Percentiles rank a stretch among this genome's conserved stretches.
phyloP scores from a whole-genome alignment of 2,797 vertebrate genomes.

The Crypturellus tataupa region DNA sequence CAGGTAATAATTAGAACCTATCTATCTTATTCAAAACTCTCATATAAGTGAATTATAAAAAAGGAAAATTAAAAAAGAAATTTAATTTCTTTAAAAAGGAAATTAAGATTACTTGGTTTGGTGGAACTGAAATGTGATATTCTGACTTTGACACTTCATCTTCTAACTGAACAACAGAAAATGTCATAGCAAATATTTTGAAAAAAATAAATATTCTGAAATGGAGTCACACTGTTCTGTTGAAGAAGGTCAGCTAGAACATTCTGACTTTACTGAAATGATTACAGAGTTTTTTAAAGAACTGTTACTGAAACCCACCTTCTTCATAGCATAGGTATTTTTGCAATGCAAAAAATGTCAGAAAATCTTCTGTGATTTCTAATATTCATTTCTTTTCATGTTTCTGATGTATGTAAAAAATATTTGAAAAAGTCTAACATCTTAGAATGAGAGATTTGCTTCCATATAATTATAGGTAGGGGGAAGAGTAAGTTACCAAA shows the following conservation, averaged over 20 bases:
- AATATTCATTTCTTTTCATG: background rate
- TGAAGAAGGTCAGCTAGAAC: background rate
- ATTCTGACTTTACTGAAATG: background rate
- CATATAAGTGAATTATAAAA: background rate
- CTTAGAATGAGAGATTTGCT: background rate
- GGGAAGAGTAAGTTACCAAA: background rate
- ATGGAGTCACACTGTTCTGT: background rate
- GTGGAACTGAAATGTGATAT: background rate
- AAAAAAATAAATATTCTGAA: slow-evolving; percentile 1
- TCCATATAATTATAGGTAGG: background rate
- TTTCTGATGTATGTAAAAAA: background rate
- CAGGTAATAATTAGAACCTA: background rate
- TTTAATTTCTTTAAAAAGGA: background rate
- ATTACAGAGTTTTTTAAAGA: background rate
- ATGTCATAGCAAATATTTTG: background rate
- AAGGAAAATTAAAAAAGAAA: no score
- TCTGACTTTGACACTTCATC: background rate
- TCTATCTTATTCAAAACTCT: background rate
- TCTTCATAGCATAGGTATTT: background rate
- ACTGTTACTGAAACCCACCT: background rate
- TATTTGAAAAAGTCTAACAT: background rate
- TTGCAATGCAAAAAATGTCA: background rate
- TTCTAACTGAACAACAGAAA: background rate
- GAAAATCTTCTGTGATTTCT: background rate
- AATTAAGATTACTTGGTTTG: background rate